Conservation (phyloP, 2,113 vertebrate species). For the Polypterus senegalus region DNA sequence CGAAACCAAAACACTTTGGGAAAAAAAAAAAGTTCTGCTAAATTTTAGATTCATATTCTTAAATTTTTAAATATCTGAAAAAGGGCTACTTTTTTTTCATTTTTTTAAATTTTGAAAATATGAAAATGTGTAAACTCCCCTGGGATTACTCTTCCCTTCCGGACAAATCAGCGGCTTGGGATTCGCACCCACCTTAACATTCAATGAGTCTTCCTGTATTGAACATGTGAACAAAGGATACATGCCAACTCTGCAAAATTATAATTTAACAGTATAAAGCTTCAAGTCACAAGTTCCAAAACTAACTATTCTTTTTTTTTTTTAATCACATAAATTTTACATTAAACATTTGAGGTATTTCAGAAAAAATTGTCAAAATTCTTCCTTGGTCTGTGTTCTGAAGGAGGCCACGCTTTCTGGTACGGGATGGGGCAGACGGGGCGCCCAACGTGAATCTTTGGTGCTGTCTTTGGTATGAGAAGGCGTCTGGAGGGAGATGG, state of each 20-base stretch:
- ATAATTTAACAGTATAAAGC: constrained; percentile 97
- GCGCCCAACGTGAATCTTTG: constrained; percentile 33
- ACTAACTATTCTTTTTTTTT: constrained; percentile 86
- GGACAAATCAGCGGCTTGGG: neutral
- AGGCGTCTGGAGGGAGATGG: no score
- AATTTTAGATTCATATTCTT: neutral
- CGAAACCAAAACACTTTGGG: constrained; percentile 42
- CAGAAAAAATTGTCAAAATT: constrained; percentile 98
- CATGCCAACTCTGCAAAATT: constrained; percentile 72
- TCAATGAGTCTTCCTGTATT: constrained; percentile 78
- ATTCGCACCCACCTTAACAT: constrained; percentile 59
- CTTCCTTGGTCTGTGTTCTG: constrained; percentile 77
- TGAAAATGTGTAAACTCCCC: constrained; percentile 37
- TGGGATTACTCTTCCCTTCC: constrained; percentile 14
- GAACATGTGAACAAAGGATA: constrained; percentile 68
- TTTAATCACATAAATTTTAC: constrained; percentile 98
- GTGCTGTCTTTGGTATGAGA: constrained; percentile 25
- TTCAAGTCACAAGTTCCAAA: constrained; percentile 99
- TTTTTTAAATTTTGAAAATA: constrained; percentile 38
- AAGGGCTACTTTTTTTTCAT: constrained; percentile 5
- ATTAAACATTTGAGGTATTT: constrained; percentile 99
- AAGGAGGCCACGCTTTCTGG: constrained; percentile 16
- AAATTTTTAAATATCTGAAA: constrained; percentile 38
- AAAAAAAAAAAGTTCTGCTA: constrained; percentile 28
- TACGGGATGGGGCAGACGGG: neutral